Conservation (phyloP, 2,888 invertebrate genomes). For the Sinohyriopsis cumingii region DNA sequence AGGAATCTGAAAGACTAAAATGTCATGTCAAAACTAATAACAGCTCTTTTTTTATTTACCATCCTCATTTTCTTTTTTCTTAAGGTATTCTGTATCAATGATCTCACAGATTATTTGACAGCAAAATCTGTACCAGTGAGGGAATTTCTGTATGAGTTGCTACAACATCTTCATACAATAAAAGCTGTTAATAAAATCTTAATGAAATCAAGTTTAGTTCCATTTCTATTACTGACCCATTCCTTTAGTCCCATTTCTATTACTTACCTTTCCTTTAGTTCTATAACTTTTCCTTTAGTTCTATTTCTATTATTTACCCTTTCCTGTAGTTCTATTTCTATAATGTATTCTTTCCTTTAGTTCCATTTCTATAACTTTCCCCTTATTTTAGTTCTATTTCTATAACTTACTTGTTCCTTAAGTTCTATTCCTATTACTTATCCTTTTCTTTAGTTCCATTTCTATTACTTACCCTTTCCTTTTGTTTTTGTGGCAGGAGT, state of each 20-base stretch:
- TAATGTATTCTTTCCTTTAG: constrained; percentile 36
- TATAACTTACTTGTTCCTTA: constrained; percentile 34
- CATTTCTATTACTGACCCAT: background rate
- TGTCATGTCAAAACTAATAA: too few relatives aligned
- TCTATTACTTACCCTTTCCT: constrained; percentile 31
- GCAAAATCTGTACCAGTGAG: too few relatives aligned
- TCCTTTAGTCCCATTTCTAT: too few relatives aligned
- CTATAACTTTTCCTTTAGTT: constrained; percentile 37
- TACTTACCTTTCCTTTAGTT: constrained; percentile 34
- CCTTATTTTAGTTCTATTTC: constrained; percentile 34
- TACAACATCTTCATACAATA: too few relatives aligned
- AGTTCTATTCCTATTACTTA: constrained; percentile 8
- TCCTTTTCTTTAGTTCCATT: constrained; percentile 12
- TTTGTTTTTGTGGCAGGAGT: constrained; percentile 59
- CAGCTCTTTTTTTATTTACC: too few relatives aligned
- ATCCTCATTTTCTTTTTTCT: too few relatives aligned
- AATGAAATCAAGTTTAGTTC: background rate
- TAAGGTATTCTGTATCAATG: too few relatives aligned
- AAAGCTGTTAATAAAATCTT: too few relatives aligned
- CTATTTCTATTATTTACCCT: constrained; percentile 17
- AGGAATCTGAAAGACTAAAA: too few relatives aligned
- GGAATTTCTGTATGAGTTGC: too few relatives aligned
- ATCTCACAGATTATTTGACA: too few relatives aligned
- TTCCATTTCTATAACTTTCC: constrained; percentile 20
- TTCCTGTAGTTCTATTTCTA: constrained; percentile 13